These are phyloP conservation scores for Neocrepidodera transversa DNA, from an alignment of 2,888 invertebrate genomes.

Conservation along the genomic window DNA sequence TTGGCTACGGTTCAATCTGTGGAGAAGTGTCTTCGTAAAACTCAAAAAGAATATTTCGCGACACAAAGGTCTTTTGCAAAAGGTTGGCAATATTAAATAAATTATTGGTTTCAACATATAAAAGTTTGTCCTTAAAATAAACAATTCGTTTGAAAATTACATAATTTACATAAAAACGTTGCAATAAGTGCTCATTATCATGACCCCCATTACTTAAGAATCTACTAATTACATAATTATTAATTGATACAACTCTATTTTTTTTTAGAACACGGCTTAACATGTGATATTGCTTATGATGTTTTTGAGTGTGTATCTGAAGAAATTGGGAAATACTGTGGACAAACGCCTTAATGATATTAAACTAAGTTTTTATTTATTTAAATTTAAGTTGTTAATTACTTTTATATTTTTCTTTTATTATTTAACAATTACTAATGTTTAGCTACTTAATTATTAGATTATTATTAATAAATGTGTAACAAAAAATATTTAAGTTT, in stretches of 20 bases:
- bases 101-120: neutral
- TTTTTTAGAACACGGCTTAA: conserved; percentile 71
- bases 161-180: conserved; percentile 13
- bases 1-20: conserved; percentile 77
- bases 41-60: conserved; percentile 58
- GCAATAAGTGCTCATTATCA: conserved; percentile 6
- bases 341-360: conserved; percentile 62
- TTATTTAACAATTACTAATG: no score
- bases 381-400: no score
- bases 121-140: neutral
- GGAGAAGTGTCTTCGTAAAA: conserved; percentile 69
- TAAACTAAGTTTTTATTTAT: no score
- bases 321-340: conserved; percentile 77
- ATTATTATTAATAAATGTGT: no score
- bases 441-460: no score
- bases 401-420: no score
- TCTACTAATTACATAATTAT: conserved; percentile 7
- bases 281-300: conserved; percentile 79
- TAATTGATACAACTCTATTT: conserved; percentile 22
- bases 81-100: conserved; percentile 43
- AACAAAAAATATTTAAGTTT: no score
- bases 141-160: conserved; percentile 2
- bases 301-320: conserved; percentile 82
- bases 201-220: conserved; percentile 33
- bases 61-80: conserved; percentile 48